phyloP scores from a whole-genome alignment of 1,140 invertebrate genomes.

The Heterodera schachtii region DNA sequence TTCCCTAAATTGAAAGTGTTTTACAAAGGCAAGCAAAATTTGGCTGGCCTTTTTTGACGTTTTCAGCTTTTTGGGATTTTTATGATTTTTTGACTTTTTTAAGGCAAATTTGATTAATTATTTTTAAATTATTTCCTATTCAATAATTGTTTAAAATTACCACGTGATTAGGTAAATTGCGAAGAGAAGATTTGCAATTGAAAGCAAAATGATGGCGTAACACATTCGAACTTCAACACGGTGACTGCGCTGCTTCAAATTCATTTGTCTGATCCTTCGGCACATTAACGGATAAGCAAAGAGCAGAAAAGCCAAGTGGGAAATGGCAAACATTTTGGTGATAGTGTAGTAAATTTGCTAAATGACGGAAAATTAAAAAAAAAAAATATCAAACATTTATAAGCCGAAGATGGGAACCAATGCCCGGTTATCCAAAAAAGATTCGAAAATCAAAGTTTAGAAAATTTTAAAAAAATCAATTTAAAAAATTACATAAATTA shows the following conservation, averaged over 20 bases:
- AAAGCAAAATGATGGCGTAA: constrained; percentile 9
- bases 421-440: neutral
- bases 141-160: neutral
- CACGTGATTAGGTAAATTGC: constrained; percentile 17
- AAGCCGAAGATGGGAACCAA: neutral
- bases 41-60: too few relatives aligned
- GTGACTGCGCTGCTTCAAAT: neutral
- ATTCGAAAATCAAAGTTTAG: neutral
- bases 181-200: constrained; percentile 15
- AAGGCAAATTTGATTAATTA: too few relatives aligned
- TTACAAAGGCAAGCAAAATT: too few relatives aligned
- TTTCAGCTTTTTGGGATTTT: too few relatives aligned
- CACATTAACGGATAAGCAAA: too few relatives aligned
- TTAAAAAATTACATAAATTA: neutral
- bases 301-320: too few relatives aligned
- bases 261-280: too few relatives aligned
- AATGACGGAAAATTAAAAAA: neutral
- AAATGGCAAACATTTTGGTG: too few relatives aligned
- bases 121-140: too few relatives aligned
- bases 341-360: neutral
- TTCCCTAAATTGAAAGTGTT: too few relatives aligned
- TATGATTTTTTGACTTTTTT: too few relatives aligned
- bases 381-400: constrained; percentile 14
- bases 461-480: neutral
- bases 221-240: constrained; percentile 23